A percentile compares a stretch with the other conserved stretches of the same genome.
Conservation (phyloP, 2,113 vertebrate species). For the Mus musculus region GRCm39 chrX:22463501-22464000, state of each 20-base stretch:
- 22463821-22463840: not conserved
- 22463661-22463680: conserved; percentile 9
- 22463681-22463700: not conserved
- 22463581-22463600: not conserved
- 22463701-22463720: not conserved
- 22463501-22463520: not conserved
- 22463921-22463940: not conserved
- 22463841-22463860: not conserved
- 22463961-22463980: not conserved
- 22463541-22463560: not conserved
- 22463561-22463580: not conserved
- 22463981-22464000: not conserved
- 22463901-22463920: not conserved
- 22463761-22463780: not conserved
- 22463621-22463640: conserved; percentile 1
- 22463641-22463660: not conserved
- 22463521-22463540: not conserved
- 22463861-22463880: not conserved
- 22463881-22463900: not conserved
- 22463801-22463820: not conserved
- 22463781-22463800: not conserved
- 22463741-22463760: not conserved
- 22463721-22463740: not conserved
- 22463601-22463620: conserved; percentile 21
- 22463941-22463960: not conserved